Percentiles rank a stretch among this genome's conserved stretches.
phyloP scores from a whole-genome alignment of 1,140 invertebrate genomes.

The Pentalonia nigronervosa region DNA sequence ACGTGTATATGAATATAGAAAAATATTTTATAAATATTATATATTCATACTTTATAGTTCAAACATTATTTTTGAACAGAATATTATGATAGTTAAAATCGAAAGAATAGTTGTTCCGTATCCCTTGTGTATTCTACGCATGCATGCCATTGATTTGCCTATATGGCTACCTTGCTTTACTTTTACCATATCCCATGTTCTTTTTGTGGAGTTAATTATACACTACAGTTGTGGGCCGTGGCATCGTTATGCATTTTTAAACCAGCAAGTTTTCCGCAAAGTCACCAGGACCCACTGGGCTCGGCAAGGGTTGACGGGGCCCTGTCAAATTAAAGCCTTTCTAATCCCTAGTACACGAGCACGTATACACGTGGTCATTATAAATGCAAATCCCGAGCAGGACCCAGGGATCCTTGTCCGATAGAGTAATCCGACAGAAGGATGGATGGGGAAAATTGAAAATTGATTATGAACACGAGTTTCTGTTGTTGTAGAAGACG shows the following conservation, averaged over 20 bases:
- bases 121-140: not conserved
- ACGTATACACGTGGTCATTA: slow-evolving; percentile 55
- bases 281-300: slow-evolving; percentile 27
- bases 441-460: slow-evolving; percentile 36
- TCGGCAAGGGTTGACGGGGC: slow-evolving; percentile 36
- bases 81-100: not conserved
- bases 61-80: not conserved
- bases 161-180: slow-evolving; percentile 17
- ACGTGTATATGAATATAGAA: not conserved
- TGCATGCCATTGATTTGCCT: slow-evolving; percentile 37
- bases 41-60: not conserved
- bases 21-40: not conserved
- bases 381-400: slow-evolving; percentile 54
- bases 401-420: slow-evolving; percentile 40
- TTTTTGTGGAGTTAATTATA: slow-evolving; percentile 18
- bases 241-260: slow-evolving; percentile 53
- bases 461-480: slow-evolving; percentile 52
- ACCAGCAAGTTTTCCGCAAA: slow-evolving; percentile 29
- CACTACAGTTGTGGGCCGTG: not conserved
- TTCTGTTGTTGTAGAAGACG: not conserved
- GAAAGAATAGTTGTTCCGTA: not conserved
- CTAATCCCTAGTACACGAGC: slow-evolving; percentile 53
- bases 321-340: slow-evolving; percentile 49
- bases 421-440: slow-evolving; percentile 45
- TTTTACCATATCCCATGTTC: not conserved